Percentiles rank a stretch among this genome's conserved stretches.
Conservation (phyloP, 2,888 invertebrate genomes). For the Aplocera efformata region DNA sequence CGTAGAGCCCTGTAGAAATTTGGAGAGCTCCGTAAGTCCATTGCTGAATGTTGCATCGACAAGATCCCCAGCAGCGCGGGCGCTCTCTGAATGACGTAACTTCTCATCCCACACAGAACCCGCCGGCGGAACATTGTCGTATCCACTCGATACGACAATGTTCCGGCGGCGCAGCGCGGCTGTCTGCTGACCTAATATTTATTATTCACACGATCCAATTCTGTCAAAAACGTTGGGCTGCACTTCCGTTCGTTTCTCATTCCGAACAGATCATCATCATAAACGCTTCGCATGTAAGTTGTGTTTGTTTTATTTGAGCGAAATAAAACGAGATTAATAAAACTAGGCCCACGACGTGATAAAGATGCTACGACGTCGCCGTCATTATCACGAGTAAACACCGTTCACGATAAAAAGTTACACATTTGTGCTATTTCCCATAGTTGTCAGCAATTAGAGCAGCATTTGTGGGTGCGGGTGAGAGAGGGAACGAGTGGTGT, state of each 20-base stretch:
- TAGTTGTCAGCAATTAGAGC: conserved; percentile 74
- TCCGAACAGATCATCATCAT: conserved; percentile 40
- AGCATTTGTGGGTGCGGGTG: conserved; percentile 51
- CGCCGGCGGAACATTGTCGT: too few relatives aligned
- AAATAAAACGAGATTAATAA: conserved; percentile 25
- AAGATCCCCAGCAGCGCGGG: conserved; percentile 32
- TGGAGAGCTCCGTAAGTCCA: too few relatives aligned
- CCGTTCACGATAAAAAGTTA: conserved; percentile 59
- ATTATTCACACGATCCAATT: conserved; percentile 66
- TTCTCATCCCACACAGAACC: conserved; percentile 40
- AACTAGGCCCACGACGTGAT: conserved; percentile 33
- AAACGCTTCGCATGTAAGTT: conserved; percentile 22
- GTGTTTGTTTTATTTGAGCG: conserved; percentile 23
- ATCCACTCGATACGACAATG: conserved; percentile 45
- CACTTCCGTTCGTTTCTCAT: conserved; percentile 47
- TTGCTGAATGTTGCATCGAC: conserved; percentile 44
- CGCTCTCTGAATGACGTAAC: conserved; percentile 41
- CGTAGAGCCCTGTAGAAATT: too few relatives aligned
- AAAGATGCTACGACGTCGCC: conserved; percentile 41
- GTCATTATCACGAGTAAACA: conserved; percentile 63
- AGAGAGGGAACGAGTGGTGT: conserved; percentile 25
- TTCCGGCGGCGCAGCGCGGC: conserved; percentile 40
- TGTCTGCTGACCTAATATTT: conserved; percentile 46
- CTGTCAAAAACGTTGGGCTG: conserved; percentile 51
- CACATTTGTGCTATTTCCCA: conserved; percentile 73